Conservation (phyloP, 2,113 vertebrate species). For the Elephantulus edwardii region DNA sequence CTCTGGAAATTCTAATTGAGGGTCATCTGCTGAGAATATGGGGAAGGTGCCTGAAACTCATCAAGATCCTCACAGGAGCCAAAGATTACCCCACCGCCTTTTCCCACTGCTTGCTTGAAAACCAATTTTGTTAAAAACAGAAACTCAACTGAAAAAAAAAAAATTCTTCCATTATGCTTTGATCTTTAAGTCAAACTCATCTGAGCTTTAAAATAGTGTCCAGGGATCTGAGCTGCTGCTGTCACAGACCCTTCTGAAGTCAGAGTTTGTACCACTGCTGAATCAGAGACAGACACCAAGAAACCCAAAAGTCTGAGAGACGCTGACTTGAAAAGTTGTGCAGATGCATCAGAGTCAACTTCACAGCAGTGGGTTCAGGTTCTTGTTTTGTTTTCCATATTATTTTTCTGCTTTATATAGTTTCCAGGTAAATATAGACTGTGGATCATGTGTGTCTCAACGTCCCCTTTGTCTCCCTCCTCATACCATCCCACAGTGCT, state of each 20-base stretch:
- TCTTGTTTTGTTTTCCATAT: background rate
- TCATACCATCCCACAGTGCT: background rate
- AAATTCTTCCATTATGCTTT: background rate
- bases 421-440: background rate
- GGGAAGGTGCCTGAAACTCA: background rate
- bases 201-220: background rate
- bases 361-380: too few species aligned
- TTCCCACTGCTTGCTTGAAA: background rate
- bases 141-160: background rate
- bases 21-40: background rate
- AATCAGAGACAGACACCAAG: background rate
- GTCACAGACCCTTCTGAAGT: background rate
- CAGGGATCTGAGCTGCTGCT: background rate
- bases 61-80: background rate
- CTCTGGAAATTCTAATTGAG: background rate
- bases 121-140: background rate
- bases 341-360: background rate
- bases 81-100: background rate
- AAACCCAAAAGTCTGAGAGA: background rate
- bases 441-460: background rate
- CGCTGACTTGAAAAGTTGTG: too few species aligned
- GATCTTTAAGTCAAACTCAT: conserved; percentile 11
- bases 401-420: background rate
- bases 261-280: background rate
- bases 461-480: background rate